These are phyloP conservation scores for Halocynthia aurantium DNA, from an alignment of 23 tunicate genomes.

Conservation along the genomic window DNA sequence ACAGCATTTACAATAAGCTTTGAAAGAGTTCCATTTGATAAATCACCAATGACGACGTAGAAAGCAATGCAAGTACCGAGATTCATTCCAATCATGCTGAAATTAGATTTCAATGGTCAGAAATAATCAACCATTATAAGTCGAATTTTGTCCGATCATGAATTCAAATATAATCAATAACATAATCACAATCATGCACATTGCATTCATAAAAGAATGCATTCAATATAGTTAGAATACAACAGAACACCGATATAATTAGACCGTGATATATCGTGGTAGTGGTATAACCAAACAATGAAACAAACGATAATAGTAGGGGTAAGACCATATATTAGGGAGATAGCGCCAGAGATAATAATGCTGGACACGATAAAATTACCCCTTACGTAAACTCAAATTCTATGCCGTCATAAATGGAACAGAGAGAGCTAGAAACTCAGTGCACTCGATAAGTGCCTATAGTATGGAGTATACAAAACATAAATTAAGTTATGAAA, in stretches of 20 bases:
- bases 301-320: too few species aligned
- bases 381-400: too few species aligned
- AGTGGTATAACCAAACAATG: too few species aligned
- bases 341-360: too few species aligned
- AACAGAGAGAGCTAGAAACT: too few species aligned
- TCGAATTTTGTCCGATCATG: neutral
- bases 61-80: conserved; percentile 96
- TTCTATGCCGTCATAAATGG: too few species aligned
- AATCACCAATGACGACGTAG: conserved; percentile 88
- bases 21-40: conserved; percentile 73
- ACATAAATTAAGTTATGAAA: too few species aligned
- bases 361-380: too few species aligned
- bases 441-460: too few species aligned
- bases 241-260: neutral
- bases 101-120: neutral
- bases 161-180: neutral
- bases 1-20: conserved; percentile 34
- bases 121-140: neutral
- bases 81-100: conserved; percentile 95
- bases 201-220: neutral
- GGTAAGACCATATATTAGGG: too few species aligned
- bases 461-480: too few species aligned
- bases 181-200: neutral
- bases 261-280: neutral
- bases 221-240: neutral